These are phyloP conservation scores for Dynastes hyllus DNA, from an alignment of 2,888 invertebrate genomes.

Conservation along the genomic window DNA sequence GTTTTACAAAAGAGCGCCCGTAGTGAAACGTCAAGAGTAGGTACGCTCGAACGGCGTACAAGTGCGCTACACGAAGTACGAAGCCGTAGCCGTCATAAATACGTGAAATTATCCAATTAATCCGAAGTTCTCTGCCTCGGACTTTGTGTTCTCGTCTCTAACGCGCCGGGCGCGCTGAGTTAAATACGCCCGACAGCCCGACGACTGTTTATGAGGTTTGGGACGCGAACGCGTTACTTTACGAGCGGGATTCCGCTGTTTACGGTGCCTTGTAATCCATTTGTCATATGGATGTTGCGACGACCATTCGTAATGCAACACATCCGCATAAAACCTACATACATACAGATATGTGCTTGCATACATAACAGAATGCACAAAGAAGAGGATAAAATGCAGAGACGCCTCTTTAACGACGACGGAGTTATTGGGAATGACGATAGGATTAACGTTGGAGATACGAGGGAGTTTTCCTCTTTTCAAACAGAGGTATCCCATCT, in stretches of 20 bases:
- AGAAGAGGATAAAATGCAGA: neutral
- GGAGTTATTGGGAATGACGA: neutral
- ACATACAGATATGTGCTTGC: neutral
- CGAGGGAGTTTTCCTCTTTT: no score
- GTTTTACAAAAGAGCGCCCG: no score
- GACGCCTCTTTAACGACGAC: neutral
- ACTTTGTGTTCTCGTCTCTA: conserved; percentile 4
- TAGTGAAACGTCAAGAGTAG: no score
- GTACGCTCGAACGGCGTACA: neutral
- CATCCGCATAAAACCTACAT: neutral
- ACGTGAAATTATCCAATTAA: conserved; percentile 46
- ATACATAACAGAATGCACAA: neutral
- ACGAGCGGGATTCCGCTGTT: conserved; percentile 57
- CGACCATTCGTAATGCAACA: conserved; percentile 50
- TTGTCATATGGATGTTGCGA: conserved; percentile 59
- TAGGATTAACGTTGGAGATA: no score
- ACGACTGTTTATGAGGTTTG: conserved; percentile 43
- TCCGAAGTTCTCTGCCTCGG: neutral
- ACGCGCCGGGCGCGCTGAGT: conserved; percentile 1
- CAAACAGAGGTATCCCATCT: no score
- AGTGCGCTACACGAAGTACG: conserved; percentile 10
- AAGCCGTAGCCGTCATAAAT: conserved; percentile 34
- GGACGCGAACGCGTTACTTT: conserved; percentile 52
- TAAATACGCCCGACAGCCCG: conserved; percentile 43
- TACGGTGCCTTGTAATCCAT: conserved; percentile 57